phyloP scores from a whole-genome alignment of 1,140 invertebrate genomes.

The Stegodyphus mimosarum region DNA sequence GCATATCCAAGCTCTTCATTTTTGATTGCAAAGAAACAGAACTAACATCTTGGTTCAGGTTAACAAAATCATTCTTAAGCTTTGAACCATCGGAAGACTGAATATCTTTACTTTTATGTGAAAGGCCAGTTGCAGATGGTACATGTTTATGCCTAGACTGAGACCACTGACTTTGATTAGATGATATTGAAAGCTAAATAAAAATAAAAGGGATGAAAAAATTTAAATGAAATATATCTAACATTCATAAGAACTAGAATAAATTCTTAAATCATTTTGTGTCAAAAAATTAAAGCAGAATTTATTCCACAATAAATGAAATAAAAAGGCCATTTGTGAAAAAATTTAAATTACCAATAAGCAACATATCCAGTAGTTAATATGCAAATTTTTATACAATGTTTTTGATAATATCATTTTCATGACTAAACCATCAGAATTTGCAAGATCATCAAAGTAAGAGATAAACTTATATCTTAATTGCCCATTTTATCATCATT shows the following conservation, averaged over 20 bases:
- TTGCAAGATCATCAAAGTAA: no score
- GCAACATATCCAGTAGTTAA: no score
- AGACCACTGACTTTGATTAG: neutral
- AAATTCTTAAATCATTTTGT: no score
- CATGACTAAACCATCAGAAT: no score
- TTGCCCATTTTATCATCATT: no score
- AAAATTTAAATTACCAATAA: no score
- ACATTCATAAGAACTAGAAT: no score
- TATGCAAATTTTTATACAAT: no score
- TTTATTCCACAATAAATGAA: no score
- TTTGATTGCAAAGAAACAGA: constrained; percentile 25
- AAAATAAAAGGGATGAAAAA: neutral
- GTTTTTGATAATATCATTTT: no score
- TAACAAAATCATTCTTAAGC: constrained; percentile 1
- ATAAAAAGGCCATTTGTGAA: no score
- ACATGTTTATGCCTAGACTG: neutral
- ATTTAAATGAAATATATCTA: neutral
- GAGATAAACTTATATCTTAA: no score
- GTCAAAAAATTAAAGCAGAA: neutral
- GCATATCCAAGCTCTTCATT: constrained; percentile 14
- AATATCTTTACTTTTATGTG: neutral
- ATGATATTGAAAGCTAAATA: neutral
- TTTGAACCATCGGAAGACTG: neutral
- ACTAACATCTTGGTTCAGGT: constrained; percentile 30
- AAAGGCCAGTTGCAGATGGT: neutral